These are phyloP conservation scores for Montipora foliosa DNA, from an alignment of 64 coral and sea anemone genomes.

Conservation along the genomic window DNA sequence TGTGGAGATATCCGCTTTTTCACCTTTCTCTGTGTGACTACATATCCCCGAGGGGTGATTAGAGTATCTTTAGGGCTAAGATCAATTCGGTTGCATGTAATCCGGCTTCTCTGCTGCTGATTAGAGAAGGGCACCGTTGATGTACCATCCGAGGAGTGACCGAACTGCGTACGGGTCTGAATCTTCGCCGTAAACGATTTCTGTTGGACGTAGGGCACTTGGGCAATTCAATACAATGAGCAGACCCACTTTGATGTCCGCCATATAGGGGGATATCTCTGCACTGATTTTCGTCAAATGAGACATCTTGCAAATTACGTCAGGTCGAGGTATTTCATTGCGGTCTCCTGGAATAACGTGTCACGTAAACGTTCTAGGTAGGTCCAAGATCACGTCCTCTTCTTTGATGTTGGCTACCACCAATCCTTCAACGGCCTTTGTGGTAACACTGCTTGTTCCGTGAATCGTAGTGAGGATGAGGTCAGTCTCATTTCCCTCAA, in stretches of 20 bases:
- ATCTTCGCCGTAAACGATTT: slow-evolving; percentile 64
- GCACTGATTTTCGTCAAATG: neutral
- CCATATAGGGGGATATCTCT: slow-evolving; percentile 41
- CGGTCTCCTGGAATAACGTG: too few relatives aligned
- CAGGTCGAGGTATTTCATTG: too few relatives aligned
- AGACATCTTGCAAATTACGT: too few relatives aligned
- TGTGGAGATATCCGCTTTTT: slow-evolving; percentile 32
- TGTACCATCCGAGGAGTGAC: slow-evolving; percentile 67
- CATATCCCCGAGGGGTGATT: neutral
- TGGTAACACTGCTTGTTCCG: neutral
- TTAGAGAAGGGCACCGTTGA: slow-evolving; percentile 52
- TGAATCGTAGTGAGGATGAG: neutral
- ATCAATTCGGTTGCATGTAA: slow-evolving; percentile 19
- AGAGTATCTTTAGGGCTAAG: neutral
- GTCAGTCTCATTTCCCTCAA: slow-evolving; percentile 61
- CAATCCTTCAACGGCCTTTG: slow-evolving; percentile 47
- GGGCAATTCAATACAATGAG: slow-evolving; percentile 80
- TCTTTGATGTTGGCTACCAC: too few relatives aligned
- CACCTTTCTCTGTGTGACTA: slow-evolving; percentile 3
- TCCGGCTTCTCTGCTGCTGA: neutral
- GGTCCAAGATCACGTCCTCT: too few relatives aligned
- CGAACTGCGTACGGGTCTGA: slow-evolving; percentile 53
- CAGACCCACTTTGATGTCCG: slow-evolving; percentile 63
- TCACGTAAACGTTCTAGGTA: too few relatives aligned
- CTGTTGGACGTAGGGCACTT: slow-evolving; percentile 53